Base-by-base conservation (phyloP, 1,140 invertebrate genomes). In the Dinoponera quadriceps region DNA sequence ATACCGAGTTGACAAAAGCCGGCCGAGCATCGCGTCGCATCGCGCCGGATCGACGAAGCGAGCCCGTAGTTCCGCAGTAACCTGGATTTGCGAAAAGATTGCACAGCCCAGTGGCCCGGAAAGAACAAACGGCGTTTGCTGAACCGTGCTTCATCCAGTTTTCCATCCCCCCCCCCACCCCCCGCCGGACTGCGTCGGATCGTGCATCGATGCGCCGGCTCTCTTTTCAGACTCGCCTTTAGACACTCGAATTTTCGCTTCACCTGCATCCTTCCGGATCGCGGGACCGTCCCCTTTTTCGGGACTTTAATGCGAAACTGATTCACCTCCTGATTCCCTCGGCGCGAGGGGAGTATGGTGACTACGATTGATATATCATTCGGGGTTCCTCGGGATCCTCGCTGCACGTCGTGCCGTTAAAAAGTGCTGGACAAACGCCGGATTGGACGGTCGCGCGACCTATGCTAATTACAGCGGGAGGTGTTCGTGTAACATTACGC, bases 51-150 rank as follows among this genome's bases (percentile, higher is more conserved):
- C 88, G 89, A 87, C 77, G 82, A 85, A 88, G 78, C 87, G 89
- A 89, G 86, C 86, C 88, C 88, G 85, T 71, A 88, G 87, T 88
- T 88, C 82, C 85, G 91, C 87, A 90, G 92, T 93, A 93, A 93
- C 92, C 91, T 91, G 93, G 92, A 94, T 94, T 93, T 91, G 92
- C 91, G 92, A 94, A 94, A 94, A 94, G 93, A 94, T 94, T 93
- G 92, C 91, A 94, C 92, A 91, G 92, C 85, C 92, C 93, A 93
- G 82, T 91, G 92, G 90, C 87, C 90, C 84, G 93, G 92, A 94
- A 94, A 94, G 93, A 94, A 94, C 93, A 94, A 94, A 94, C 92
- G 92, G 92, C 93, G 92, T 93, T 93, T 91, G 88, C 86, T 92
- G 90, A 92, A 94, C 91, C 90, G 90, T 94, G 91, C 89, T 91